Base-by-base conservation (phyloP, 1,140 invertebrate genomes). In the Patella vulgata region DNA sequence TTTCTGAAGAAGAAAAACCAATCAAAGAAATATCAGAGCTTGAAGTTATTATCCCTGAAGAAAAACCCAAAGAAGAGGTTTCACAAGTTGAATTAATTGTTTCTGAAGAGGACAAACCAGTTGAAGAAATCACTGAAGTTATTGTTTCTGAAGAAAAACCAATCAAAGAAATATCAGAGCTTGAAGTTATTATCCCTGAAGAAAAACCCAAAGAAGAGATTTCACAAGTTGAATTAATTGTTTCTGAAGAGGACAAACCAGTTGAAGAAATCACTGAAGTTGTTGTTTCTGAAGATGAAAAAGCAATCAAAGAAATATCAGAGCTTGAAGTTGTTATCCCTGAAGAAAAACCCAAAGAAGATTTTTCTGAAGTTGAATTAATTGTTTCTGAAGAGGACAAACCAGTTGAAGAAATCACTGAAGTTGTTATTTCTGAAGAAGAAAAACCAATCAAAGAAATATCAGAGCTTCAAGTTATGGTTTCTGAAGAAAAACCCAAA, bases 101-200 rank as follows among this genome's bases (percentile, higher is more conserved):
- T 30, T n/a, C 57, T 36, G 44, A 48, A 23, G 57, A 59, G 36
- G 50, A 9, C n/a, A 30, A 55, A 55, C 14, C 39, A 25, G 23
- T 25, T 52, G 40, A n/a, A 19, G 23, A 25, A 40, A 23, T 21
- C 12, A 4, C 25, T 27, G 48, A 51, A 27, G 48, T 19, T 5
- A 14, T 27, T 31, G 23, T 25, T 25, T 5, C 43, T 19, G 6
- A 4, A 5, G 17, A 31, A 51, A 25, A n/a, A 25, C 6, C 36
- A 9, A 14, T 14, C 11, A 14, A 30, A 17, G 4, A 5, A 21
- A 11, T 27, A 36, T 19, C 14, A 51, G 12, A 17, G 11, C 4
- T n/a, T 27, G 19, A n/a, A 23, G 21, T 5, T 8, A 30, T 5
- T 36, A 3, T 23, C 33, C 5, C 5, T 8, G 33, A 36, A 36